These are phyloP conservation scores for Mustelus asterias DNA, from an alignment of 2,113 vertebrate species.

Conservation along the genomic window DNA sequence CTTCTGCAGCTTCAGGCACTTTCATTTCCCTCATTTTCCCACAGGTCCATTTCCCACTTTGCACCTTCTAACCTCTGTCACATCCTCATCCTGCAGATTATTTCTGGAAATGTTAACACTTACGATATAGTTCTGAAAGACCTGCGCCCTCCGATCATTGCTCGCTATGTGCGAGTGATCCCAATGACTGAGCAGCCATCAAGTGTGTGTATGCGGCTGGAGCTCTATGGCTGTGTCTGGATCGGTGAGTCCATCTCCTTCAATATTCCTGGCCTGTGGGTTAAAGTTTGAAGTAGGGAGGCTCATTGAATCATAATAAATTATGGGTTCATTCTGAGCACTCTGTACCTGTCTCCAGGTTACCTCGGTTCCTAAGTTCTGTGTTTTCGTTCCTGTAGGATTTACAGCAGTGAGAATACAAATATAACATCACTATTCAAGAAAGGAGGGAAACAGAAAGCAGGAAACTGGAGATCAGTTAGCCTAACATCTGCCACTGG, in stretches of 20 bases:
- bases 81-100: slow-evolving; percentile 53
- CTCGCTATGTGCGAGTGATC: slow-evolving; percentile 71
- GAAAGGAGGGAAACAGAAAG: too few species aligned
- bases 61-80: neutral
- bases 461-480: too few species aligned
- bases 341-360: neutral
- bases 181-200: slow-evolving; percentile 65
- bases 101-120: slow-evolving; percentile 69
- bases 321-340: neutral
- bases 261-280: neutral
- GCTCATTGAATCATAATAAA: neutral
- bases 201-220: slow-evolving; percentile 82
- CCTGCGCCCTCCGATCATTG: slow-evolving; percentile 73
- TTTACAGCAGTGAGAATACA: neutral
- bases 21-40: neutral
- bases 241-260: slow-evolving; percentile 55
- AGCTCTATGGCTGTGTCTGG: slow-evolving; percentile 83
- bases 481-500: too few species aligned
- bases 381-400: neutral
- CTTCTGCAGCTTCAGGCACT: neutral
- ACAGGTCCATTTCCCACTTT: neutral
- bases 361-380: neutral
- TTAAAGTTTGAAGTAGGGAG: neutral
- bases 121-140: slow-evolving; percentile 72
- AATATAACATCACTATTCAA: neutral